Percentiles rank a stretch among this genome's conserved stretches.
Conservation (phyloP, 1,140 invertebrate species). For the Drosophila jambulina region DNA sequence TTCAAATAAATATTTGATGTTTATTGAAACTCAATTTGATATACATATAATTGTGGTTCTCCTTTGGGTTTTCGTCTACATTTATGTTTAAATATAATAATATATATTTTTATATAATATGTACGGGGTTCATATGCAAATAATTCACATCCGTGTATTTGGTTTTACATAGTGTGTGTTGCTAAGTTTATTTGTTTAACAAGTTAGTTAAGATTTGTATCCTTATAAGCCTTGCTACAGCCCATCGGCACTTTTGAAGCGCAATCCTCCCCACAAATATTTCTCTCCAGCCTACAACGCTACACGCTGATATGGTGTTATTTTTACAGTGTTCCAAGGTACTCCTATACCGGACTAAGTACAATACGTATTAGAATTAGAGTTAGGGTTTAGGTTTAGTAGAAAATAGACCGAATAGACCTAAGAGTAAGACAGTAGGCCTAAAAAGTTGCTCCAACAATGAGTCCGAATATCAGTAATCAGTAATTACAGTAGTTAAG, state of each 20-base stretch:
- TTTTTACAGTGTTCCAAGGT: conserved; percentile 76
- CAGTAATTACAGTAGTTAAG: conserved; percentile 14
- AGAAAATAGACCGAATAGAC: conserved; percentile 68
- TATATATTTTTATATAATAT: conserved; percentile 53
- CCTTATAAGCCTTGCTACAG: conserved; percentile 63
- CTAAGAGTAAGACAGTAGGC: conserved; percentile 58
- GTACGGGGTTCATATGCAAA: conserved; percentile 52
- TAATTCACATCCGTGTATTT: conserved; percentile 65
- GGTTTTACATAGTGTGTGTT: conserved; percentile 51
- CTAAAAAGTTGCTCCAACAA: conserved; percentile 65
- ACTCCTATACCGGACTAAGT: conserved; percentile 37
- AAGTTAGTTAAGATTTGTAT: conserved; percentile 58
- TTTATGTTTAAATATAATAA: conserved; percentile 62
- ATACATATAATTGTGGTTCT: conserved; percentile 68
- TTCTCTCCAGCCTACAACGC: conserved; percentile 50
- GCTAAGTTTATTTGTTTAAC: conserved; percentile 53
- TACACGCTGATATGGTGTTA: conserved; percentile 80
- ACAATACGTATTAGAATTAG: conserved; percentile 46
- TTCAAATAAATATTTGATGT: conserved; percentile 77
- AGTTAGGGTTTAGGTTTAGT: conserved; percentile 25
- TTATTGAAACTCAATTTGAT: conserved; percentile 83
- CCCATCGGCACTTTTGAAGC: conserved; percentile 75
- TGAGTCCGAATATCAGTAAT: conserved; percentile 13
- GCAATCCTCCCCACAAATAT: conserved; percentile 49
- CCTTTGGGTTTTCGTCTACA: conserved; percentile 54